Evolutionary conservation across 2,888 invertebrate species (phyloP), one percentile per base, ranked within the genome.

Genomic region (Acleris emargana): DNA sequence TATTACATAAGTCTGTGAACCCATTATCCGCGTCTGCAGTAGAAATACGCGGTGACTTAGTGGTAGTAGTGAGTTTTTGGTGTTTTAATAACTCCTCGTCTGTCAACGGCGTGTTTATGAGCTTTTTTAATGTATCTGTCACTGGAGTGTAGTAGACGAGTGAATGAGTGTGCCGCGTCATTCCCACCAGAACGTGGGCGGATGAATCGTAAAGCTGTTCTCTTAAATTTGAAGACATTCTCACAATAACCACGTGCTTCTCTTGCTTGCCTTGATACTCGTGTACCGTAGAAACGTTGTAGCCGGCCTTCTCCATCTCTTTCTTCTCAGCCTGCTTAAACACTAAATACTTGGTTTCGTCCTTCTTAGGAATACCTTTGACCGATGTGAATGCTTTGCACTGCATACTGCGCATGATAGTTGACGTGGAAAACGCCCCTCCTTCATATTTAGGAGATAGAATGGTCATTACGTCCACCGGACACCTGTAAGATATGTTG

Each of bases 301-400:
- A 67, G 13, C 54, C 58, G 18, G 58, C 62, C 22, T 50, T 63
- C 16, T 25, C 45, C 67, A 67, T 59, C 43, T 32, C 6, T 25
- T 63, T 59, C 25, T 67, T 67, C 20, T 67, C 67, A n/a, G 50
- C 32, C 42, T 67, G 67, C 38, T 58, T 67, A 32, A 63, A 67
- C 3, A 67, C 67, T 17, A 67, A 42, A 43, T 67, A 67, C 54
- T 67, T 67, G 1, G 63, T 58, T 17, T 50, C 51, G 5, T 25
- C 5, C n/a, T 38, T 47, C 32, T 50, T 58, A 3, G 54, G 59
- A 16, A 67, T 59, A 16, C 32, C 13, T 50, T 50, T 18, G 7
- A 67, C 51, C 9, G 58, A 43, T 3, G 49, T 62, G n/a, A 22
- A 67, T 1, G 54, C n/a, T 38, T 42, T 63, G 18, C 63, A 63